These are phyloP conservation scores for Machaerirhynchus nigripectus DNA, from an alignment of 2,113 vertebrate genomes.

Conservation along the genomic window DNA sequence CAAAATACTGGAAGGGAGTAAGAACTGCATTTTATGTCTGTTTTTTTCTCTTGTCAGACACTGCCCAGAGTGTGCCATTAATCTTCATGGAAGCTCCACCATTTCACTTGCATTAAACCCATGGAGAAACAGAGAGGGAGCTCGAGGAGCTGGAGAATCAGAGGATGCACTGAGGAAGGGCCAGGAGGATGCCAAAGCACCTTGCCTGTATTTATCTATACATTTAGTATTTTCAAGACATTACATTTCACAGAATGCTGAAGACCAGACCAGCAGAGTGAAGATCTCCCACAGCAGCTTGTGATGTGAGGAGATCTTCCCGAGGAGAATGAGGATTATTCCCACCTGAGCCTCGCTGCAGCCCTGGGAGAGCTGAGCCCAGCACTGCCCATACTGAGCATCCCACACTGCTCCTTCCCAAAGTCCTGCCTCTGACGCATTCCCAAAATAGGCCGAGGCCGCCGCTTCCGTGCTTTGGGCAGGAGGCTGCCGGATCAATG, in stretches of 20 bases:
- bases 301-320: rapidly evolving
- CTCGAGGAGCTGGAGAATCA: neutral
- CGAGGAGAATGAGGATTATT: rapidly evolving
- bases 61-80: neutral
- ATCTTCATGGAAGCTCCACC: neutral
- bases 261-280: neutral
- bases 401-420: neutral
- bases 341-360: neutral
- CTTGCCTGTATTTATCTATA: neutral
- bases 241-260: rapidly evolving
- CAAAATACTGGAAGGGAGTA: neutral
- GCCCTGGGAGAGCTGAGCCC: neutral
- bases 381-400: neutral
- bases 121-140: neutral
- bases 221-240: too few species aligned
- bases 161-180: neutral
- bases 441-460: constrained; percentile 43
- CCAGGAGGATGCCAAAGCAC: neutral
- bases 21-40: neutral
- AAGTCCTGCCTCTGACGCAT: neutral
- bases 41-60: neutral
- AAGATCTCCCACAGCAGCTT: neutral
- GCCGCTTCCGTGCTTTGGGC: neutral
- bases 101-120: neutral
- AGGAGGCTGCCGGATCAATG: neutral